Evolutionary conservation across 2,797 vertebrate species (phyloP).

Genomic region (Chaetodon trifasciatus): DNA sequence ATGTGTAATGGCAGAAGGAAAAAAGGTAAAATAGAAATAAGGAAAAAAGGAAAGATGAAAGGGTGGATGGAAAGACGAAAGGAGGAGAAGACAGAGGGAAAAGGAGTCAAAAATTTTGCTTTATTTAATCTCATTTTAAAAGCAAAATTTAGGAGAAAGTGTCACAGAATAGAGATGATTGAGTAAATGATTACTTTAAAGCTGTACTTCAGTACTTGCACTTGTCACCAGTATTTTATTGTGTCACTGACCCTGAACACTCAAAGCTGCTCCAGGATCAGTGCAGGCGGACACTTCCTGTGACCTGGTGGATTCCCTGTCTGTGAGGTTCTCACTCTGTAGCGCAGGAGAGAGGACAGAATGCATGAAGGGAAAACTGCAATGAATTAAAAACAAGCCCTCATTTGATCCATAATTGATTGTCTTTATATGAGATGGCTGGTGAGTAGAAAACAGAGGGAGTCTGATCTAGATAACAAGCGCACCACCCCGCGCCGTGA

Average conservation of each 20-base stretch:
- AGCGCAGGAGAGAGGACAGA: constrained; percentile 22
- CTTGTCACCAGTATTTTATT: not conserved
- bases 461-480: constrained; percentile 84
- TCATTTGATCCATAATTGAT: constrained; percentile 90
- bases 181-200: not conserved
- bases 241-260: constrained; percentile 9
- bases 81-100: not conserved
- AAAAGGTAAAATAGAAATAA: no score
- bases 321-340: constrained; percentile 24
- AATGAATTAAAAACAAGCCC: constrained; percentile 69
- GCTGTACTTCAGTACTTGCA: not conserved
- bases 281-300: not conserved
- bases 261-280: not conserved
- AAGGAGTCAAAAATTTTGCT: not conserved
- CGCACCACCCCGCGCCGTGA: constrained; percentile 67
- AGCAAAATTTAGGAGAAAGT: not conserved
- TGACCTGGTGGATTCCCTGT: constrained; percentile 5
- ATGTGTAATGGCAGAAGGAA: not conserved
- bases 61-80: not conserved
- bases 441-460: constrained; percentile 61
- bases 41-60: not conserved
- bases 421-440: constrained; percentile 74
- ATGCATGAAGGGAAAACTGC: constrained; percentile 29
- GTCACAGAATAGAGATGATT: not conserved
- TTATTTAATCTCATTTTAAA: no score